Evolutionary conservation across 2,888 invertebrate species (phyloP), one percentile per base, ranked within the genome.

Genomic region (Bellardia pandia): DNA sequence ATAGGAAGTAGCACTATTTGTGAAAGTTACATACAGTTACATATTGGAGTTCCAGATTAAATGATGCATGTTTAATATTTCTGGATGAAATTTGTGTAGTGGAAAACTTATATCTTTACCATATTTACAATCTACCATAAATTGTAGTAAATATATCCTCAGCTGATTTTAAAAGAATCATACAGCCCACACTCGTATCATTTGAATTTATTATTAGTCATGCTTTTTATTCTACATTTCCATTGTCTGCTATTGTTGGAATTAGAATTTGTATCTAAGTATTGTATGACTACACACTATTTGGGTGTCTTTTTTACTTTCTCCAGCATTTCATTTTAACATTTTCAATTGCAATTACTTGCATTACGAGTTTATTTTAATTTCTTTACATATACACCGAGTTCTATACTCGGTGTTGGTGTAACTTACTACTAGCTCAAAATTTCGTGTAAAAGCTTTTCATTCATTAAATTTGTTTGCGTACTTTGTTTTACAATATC

Each of bases 401-500:
- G 2, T 9, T 42, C 9, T 9, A 53, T 53, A 16, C 16, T n/a
- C 53, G 3, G 23, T 23, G 23, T 16, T 6, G 13, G 16, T 56
- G 5, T 51, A n/a, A 7, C 48, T 83, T 85, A 76, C 72, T 86
- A 87, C 68, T 69, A 48, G 23, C 45, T 13, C 11, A 11, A 13
- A 13, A 45, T 30, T 51, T 16, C 42, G n/a, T 33, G 16, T 45
- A 58, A 16, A 89, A 92, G 92, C 92, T 92, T 92, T 92, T 92
- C 92, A 92, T 92, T 92, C 92, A 92, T 92, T 90, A 91, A 91
- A 83, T 16, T 30, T 82, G 64, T 66, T 64, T 48, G 75, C 69
- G 79, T 62, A 85, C 7, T 58, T 75, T 71, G 33, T 64, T 80
- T 53, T 56, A 13, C 37, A 64, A 66, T 30, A 48, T n/a, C 62